phyloP scores from a whole-genome alignment of 2,113 vertebrate genomes.

The Sinocyclocheilus maitianheensis region DNA sequence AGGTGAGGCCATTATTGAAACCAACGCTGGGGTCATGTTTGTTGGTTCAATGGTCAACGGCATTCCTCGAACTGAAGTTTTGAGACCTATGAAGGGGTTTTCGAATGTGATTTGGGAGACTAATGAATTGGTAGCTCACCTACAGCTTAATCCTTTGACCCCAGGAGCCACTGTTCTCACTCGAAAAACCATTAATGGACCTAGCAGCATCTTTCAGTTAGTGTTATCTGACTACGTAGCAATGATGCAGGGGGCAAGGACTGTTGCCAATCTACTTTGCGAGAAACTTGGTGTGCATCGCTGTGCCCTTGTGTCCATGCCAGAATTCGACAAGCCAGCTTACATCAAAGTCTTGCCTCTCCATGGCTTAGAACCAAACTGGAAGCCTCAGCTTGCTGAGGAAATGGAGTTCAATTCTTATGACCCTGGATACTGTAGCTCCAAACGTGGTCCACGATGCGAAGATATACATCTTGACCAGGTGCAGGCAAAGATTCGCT shows the following conservation, averaged over 20 bases:
- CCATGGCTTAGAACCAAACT: conserved; percentile 69
- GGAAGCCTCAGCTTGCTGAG: conserved; percentile 66
- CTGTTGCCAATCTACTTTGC: conserved; percentile 70
- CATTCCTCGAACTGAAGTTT: conserved; percentile 68
- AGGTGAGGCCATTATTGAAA: conserved; percentile 73
- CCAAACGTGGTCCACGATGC: conserved; percentile 73
- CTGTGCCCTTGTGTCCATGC: conserved; percentile 73
- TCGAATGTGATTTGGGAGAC: conserved; percentile 77
- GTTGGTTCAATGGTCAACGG: conserved; percentile 69
- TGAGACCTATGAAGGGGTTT: conserved; percentile 65
- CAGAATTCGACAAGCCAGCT: conserved; percentile 62
- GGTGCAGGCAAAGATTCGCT: conserved; percentile 69
- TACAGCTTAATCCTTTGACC: conserved; percentile 74
- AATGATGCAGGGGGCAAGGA: conserved; percentile 69
- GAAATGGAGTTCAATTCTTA: conserved; percentile 71
- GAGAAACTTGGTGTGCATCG: conserved; percentile 70
- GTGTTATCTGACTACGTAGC: conserved; percentile 64
- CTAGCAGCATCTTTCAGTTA: conserved; percentile 73
- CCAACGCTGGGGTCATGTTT: conserved; percentile 76
- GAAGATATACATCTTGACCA: conserved; percentile 63
- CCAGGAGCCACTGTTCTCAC: conserved; percentile 74
- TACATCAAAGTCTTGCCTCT: conserved; percentile 74
- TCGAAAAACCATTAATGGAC: conserved; percentile 66
- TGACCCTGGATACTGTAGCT: conserved; percentile 76
- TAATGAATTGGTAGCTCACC: conserved; percentile 72